Evolutionary conservation across 2,113 vertebrate species (phyloP).

Genomic region (Smithornis capensis): DNA sequence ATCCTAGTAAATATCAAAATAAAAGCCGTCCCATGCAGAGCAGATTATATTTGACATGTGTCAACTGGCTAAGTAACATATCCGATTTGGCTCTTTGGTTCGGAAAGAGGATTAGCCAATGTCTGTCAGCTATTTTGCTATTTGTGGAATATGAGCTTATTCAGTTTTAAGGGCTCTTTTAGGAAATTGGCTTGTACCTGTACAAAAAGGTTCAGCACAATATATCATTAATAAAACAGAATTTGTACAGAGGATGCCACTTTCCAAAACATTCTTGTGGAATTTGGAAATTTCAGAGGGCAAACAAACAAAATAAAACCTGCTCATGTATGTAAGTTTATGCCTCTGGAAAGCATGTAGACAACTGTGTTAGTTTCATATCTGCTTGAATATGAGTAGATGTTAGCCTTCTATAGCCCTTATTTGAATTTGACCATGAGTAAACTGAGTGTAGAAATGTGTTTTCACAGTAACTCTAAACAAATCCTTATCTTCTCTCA

Average conservation of each 20-base stretch:
- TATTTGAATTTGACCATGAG: neutral
- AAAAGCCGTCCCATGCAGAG: slow-evolving; percentile 25
- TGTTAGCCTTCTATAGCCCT: neutral
- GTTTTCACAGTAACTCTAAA: neutral
- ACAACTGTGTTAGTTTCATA: neutral
- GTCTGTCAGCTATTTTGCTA: slow-evolving; percentile 40
- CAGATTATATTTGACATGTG: slow-evolving; percentile 34
- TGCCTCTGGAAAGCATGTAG: neutral
- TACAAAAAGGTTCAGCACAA: neutral
- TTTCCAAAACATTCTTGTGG: neutral
- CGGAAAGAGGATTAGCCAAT: slow-evolving; percentile 38
- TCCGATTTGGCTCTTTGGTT: slow-evolving; percentile 31
- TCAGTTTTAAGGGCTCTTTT: neutral
- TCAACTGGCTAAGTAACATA: slow-evolving; percentile 7
- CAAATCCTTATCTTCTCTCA: slow-evolving; percentile 49
- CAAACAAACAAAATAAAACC: neutral
- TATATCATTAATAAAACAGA: neutral
- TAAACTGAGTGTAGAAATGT: neutral
- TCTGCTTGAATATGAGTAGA: neutral
- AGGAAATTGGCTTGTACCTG: slow-evolving; percentile 28
- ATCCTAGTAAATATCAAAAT: slow-evolving; percentile 40
- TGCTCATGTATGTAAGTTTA: neutral
- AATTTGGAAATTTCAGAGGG: neutral
- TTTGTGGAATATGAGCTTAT: slow-evolving; percentile 11
- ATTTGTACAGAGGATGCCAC: neutral